phyloP scores from a whole-genome alignment of 92 coral and sea anemone species.

The Desmophyllum pertusum region DNA sequence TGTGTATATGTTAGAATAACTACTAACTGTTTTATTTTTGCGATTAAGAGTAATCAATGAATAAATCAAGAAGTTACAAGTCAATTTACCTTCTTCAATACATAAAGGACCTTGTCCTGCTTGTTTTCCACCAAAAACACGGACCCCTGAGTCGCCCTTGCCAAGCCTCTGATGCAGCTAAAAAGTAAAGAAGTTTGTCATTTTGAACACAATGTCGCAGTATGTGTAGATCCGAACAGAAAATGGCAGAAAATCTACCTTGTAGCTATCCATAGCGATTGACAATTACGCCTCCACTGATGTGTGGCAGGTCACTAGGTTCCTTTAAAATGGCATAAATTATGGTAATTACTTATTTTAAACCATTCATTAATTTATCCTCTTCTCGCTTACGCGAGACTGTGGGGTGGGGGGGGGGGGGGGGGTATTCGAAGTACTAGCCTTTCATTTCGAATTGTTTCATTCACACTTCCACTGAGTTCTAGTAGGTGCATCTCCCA shows the following conservation, averaged over 20 bases:
- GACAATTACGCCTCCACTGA: constrained; percentile 1
- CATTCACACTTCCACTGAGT: too few relatives aligned
- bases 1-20: background rate
- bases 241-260: constrained; percentile 44
- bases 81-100: constrained; percentile 83
- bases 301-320: constrained; percentile 30
- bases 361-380: background rate
- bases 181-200: constrained; percentile 5
- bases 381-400: too few relatives aligned
- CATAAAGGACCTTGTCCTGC: constrained; percentile 78
- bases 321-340: constrained; percentile 28
- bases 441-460: too few relatives aligned
- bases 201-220: background rate
- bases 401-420: background rate
- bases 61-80: background rate
- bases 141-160: constrained; percentile 97
- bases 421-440: background rate
- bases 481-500: too few relatives aligned
- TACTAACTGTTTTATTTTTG: background rate
- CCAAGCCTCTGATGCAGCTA: constrained; percentile 97
- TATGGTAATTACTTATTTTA: constrained; percentile 18
- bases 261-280: constrained; percentile 65
- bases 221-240: background rate
- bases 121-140: constrained; percentile 93
- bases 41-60: background rate